Percentiles rank a stretch among this genome's conserved stretches.
Conservation (phyloP, 2,888 invertebrate species). For the Exocentrus adspersus region DNA sequence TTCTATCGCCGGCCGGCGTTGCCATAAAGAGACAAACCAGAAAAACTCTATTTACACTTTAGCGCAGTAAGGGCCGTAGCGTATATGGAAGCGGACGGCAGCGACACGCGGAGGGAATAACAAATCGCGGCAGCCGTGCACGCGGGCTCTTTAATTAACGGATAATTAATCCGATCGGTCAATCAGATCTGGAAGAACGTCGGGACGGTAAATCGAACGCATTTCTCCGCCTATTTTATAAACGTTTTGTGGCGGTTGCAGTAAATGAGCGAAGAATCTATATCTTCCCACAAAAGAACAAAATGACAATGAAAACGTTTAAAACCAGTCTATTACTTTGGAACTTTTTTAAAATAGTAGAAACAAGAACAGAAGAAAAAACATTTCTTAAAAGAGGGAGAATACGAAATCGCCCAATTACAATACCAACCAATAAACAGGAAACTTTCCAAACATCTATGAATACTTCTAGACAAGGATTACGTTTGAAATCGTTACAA, state of each 20-base stretch:
- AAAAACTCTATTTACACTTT: conserved; percentile 63
- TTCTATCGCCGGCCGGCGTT: conserved; percentile 54
- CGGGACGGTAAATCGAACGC: neutral
- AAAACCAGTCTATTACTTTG: no score
- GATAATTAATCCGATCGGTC: conserved; percentile 62
- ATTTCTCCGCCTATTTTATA: neutral
- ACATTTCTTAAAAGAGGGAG: no score
- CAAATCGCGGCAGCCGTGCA: conserved; percentile 51
- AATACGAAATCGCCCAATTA: no score
- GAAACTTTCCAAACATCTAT: no score
- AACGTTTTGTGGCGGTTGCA: neutral
- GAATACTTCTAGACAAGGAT: no score
- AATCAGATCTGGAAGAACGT: conserved; percentile 57
- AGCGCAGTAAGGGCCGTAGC: conserved; percentile 55
- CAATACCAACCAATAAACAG: no score
- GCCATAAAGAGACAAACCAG: conserved; percentile 51
- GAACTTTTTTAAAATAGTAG: no score
- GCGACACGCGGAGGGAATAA: conserved; percentile 56
- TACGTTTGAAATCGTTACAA: no score
- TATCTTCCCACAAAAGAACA: no score
- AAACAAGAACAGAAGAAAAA: no score
- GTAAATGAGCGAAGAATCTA: no score
- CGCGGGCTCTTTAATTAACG: conserved; percentile 60
- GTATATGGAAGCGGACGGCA: conserved; percentile 57
- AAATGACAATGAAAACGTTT: no score